phyloP scores from a whole-genome alignment of 2,888 invertebrate genomes.

The Gandaritis pyraliata region DNA sequence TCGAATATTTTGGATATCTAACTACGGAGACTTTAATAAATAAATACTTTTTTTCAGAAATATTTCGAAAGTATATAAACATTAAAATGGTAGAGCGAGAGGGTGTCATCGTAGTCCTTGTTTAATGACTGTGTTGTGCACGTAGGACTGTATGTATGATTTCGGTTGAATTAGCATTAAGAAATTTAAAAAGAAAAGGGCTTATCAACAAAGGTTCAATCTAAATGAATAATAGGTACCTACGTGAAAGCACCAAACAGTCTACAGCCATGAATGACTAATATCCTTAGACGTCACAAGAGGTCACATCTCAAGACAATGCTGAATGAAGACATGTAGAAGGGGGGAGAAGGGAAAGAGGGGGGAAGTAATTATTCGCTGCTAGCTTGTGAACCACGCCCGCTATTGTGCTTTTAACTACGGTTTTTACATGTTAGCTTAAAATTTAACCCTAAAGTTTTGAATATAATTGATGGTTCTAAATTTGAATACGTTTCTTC shows the following conservation, averaged over 20 bases:
- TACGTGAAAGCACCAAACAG: slow-evolving; percentile 30
- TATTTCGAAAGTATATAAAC: too few relatives aligned
- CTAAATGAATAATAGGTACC: too few relatives aligned
- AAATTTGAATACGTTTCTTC: neutral
- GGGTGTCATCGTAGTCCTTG: too few relatives aligned
- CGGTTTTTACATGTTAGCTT: slow-evolving; percentile 61
- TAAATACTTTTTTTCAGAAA: neutral
- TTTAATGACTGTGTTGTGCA: too few relatives aligned
- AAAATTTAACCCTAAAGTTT: slow-evolving; percentile 48
- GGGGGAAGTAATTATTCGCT: slow-evolving; percentile 75
- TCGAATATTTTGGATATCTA: neutral
- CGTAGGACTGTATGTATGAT: too few relatives aligned
- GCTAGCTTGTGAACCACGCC: slow-evolving; percentile 77
- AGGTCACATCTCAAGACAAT: slow-evolving; percentile 79
- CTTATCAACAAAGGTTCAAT: slow-evolving; percentile 5
- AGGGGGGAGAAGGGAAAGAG: slow-evolving; percentile 42
- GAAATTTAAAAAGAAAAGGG: neutral
- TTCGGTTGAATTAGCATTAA: too few relatives aligned
- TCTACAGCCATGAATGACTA: slow-evolving; percentile 36
- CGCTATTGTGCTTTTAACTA: slow-evolving; percentile 74
- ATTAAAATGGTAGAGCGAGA: too few relatives aligned
- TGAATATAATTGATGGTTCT: slow-evolving; percentile 17
- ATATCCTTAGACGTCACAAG: slow-evolving; percentile 50
- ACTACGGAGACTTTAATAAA: neutral
- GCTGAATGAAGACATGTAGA: slow-evolving; percentile 68